Conservation (phyloP, 2,888 invertebrate genomes). For the Latheticus oryzae region DNA sequence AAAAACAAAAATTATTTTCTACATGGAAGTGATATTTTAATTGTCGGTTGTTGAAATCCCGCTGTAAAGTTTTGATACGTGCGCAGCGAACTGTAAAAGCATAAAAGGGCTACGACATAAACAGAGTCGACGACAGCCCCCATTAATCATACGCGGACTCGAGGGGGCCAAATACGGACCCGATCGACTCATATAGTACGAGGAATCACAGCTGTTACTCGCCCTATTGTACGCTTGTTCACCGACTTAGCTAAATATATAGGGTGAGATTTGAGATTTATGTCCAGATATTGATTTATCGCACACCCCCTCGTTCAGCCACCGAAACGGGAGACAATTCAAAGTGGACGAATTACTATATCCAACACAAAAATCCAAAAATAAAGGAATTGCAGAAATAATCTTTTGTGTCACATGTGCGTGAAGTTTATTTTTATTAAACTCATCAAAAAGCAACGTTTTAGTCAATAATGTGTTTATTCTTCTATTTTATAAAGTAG, state of each 20-base stretch:
- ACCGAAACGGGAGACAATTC: conserved; percentile 13
- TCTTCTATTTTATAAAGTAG: conserved; percentile 37
- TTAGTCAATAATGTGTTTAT: conserved; percentile 48
- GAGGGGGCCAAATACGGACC: conserved; percentile 58
- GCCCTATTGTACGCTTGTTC: conserved; percentile 40
- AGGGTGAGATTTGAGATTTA: conserved; percentile 53
- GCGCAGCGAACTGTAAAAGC: conserved; percentile 63
- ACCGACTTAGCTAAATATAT: conserved; percentile 40
- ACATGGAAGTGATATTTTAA: conserved; percentile 23
- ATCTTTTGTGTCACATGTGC: too few relatives aligned
- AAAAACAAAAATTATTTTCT: conserved; percentile 19
- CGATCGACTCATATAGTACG: conserved; percentile 52
- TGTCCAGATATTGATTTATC: conserved; percentile 55
- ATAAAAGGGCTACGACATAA: conserved; percentile 63
- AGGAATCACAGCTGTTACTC: conserved; percentile 52
- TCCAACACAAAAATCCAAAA: too few relatives aligned
- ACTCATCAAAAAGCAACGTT: too few relatives aligned
- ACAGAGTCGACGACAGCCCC: conserved; percentile 60
- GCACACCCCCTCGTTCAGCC: conserved; percentile 23
- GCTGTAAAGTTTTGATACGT: conserved; percentile 66
- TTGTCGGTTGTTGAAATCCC: conserved; percentile 46
- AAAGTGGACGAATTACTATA: too few relatives aligned
- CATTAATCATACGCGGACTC: conserved; percentile 63
- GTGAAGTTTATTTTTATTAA: too few relatives aligned
- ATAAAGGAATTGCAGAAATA: too few relatives aligned